Conservation (phyloP, 2,888 invertebrate genomes). For the Tenthredo mesomela region DNA sequence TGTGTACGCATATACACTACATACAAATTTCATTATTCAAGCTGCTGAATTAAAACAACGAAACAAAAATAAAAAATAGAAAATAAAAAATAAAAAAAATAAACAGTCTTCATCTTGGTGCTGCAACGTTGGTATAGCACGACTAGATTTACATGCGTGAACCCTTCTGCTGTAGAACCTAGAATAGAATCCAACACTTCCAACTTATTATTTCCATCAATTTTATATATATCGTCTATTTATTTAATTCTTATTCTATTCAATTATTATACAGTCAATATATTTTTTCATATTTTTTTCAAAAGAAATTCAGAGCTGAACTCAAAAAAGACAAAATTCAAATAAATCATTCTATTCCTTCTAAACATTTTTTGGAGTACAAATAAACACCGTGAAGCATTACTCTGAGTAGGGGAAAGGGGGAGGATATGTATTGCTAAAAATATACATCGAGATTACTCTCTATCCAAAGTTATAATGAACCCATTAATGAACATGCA, state of each 20-base stretch:
- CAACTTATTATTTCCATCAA: slow-evolving; percentile 57
- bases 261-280: not conserved
- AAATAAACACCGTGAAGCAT: not conserved
- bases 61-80: slow-evolving; percentile 58
- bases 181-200: slow-evolving; percentile 67
- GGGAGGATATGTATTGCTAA: not conserved
- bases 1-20: slow-evolving; percentile 20
- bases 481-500: slow-evolving; percentile 61
- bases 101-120: slow-evolving; percentile 72
- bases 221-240: not conserved
- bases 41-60: slow-evolving; percentile 42
- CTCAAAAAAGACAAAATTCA: not conserved
- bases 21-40: slow-evolving; percentile 35
- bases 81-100: slow-evolving; percentile 59
- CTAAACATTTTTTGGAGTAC: not conserved
- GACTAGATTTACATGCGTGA: slow-evolving; percentile 90
- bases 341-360: not conserved
- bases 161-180: slow-evolving; percentile 94
- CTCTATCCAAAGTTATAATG: not conserved
- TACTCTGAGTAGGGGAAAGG: not conserved
- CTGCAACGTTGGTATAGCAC: slow-evolving; percentile 64
- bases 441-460: not conserved
- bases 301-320: not conserved
- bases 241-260: not conserved
- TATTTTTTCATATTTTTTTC: not conserved